Percentiles rank a stretch among this genome's conserved stretches.
These are phyloP conservation scores for Casuarius casuarius DNA, from an alignment of 2,113 vertebrate genomes.

Conservation along the genomic window DNA sequence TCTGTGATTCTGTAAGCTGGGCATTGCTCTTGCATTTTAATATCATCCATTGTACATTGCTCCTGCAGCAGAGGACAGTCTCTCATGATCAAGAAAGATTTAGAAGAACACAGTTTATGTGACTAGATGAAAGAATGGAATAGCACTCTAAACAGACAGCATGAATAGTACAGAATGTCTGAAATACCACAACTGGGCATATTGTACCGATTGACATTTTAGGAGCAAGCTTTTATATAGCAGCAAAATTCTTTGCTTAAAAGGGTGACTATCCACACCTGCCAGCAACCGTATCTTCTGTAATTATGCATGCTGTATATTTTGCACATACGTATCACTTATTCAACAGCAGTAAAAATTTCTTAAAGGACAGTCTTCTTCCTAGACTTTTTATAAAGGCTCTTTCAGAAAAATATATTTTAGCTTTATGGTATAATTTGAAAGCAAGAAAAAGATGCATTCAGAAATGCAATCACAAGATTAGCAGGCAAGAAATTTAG, in stretches of 20 bases:
- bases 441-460: background rate
- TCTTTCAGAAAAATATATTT: background rate
- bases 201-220: background rate
- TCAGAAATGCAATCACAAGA: background rate
- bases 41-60: background rate
- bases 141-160: background rate
- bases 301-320: background rate
- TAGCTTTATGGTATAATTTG: background rate
- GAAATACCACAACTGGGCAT: background rate
- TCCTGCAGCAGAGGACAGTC: background rate
- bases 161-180: slow-evolving; percentile 3
- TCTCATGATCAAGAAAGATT: background rate
- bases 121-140: background rate
- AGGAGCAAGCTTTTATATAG: slow-evolving; percentile 9
- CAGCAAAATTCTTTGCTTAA: background rate
- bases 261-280: background rate
- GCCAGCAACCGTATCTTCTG: background rate
- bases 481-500: background rate
- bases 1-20: background rate
- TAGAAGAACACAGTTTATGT: background rate
- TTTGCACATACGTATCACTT: background rate
- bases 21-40: background rate
- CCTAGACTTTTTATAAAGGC: background rate
- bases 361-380: background rate
- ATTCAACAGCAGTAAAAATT: background rate